These are phyloP conservation scores for Leptinotarsa lineolata DNA, from an alignment of 1,140 invertebrate species.

Conservation along the genomic window DNA sequence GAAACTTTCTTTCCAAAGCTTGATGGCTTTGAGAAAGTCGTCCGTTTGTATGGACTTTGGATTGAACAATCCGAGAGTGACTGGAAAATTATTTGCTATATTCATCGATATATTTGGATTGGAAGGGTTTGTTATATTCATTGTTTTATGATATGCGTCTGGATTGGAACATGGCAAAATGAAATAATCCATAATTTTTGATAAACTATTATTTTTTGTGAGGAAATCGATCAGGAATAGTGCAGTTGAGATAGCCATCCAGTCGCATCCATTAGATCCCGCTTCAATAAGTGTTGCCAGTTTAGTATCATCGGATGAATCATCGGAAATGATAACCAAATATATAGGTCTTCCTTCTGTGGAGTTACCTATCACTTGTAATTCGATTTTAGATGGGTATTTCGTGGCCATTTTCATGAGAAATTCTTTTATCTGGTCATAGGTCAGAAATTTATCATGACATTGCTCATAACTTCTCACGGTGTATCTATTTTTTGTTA, in stretches of 20 bases:
- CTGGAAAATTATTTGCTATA: conserved; percentile 34
- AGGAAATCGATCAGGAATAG: conserved; percentile 39
- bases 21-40: conserved; percentile 34
- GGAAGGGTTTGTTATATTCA: background rate
- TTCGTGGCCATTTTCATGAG: conserved; percentile 31
- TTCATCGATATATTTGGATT: conserved; percentile 20
- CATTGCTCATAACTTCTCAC: conserved; percentile 29
- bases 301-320: conserved; percentile 21
- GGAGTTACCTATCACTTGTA: conserved; percentile 31
- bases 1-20: conserved; percentile 38
- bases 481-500: background rate
- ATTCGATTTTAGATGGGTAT: conserved; percentile 21
- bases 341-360: conserved; percentile 38
- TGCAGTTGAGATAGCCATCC: conserved; percentile 37
- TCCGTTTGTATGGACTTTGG: conserved; percentile 27
- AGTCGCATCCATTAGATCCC: conserved; percentile 37
- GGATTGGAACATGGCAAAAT: conserved; percentile 44
- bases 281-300: conserved; percentile 37
- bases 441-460: conserved; percentile 40
- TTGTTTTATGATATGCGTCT: conserved; percentile 36
- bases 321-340: conserved; percentile 30
- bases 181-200: conserved; percentile 37
- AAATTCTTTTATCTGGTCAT: conserved; percentile 35
- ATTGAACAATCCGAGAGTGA: conserved; percentile 32
- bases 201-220: conserved; percentile 30